Base-by-base conservation (phyloP, 2,797 vertebrate species). In the Eleutherodactylus coqui region DNA sequence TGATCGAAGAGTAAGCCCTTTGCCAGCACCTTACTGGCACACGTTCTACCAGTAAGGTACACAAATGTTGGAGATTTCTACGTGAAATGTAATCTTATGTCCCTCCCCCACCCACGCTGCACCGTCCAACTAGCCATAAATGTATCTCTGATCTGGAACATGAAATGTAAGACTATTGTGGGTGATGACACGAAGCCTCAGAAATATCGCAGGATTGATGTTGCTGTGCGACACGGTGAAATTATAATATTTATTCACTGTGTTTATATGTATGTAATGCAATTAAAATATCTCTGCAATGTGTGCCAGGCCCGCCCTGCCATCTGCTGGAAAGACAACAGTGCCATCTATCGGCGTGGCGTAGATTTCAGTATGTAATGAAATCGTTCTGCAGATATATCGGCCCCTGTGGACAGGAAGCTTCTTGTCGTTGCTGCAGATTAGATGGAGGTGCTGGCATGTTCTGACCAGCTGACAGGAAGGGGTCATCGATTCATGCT, bases 281-380 rank as follows among this genome's bases (percentile, higher is more conserved):
- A 88, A 79, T 91, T 79, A 89, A 81, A 86, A 81, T 75, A 72
- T 75, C 72, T 36, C 49, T 51, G 62, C 49, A 43, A 55, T 70
- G 27, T 78, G 83, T 79, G 80, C 47, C 67, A 60, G 19, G 17
- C n/a, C 64, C 75, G n/a, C 27, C 4, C 32, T 19, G 53, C 27
- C 36, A 19, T 27, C 51, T 67, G 55, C 67, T 49, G 47, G 89
- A 90, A 88, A 90, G 83, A 75, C 92, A 92, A 92, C 91, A 93
- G 84, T 90, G 90, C 94, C 94, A 94, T 88, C 94, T 95, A 89
- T 91, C 75, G 84, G 76, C n/a, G n/a, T n/a, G n/a, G n/a, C n/a
- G n/a, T n/a, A n/a, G n/a, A n/a, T n/a, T n/a, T n/a, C n/a, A n/a
- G n/a, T n/a, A n/a, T n/a, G n/a, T n/a, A n/a, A n/a, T n/a, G n/a